Base-by-base conservation (phyloP, 2,888 invertebrate genomes). In the Agrochola macilenta region DNA sequence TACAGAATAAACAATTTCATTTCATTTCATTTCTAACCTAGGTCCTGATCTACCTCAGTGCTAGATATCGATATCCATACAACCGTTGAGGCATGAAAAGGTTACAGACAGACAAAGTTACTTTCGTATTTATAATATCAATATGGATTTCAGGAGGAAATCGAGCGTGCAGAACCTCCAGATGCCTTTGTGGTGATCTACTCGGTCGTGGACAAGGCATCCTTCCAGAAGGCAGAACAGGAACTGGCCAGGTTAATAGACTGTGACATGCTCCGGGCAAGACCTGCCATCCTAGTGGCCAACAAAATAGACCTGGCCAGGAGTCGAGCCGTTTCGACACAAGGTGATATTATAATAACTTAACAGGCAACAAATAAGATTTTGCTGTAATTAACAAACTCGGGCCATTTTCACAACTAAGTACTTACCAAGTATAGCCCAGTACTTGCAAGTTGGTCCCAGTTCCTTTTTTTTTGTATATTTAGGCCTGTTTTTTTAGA, bases 291-390 rank as follows among this genome's bases (percentile, higher is more conserved):
- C 82, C 96, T 99, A 74, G 99, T 99, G 35, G 99, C 98, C 72
- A 99, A 99, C 95, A 99, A 99, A 97, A 98, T 99, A 85, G 99
- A 99, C 96, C 97, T 99, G 91, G 99, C 99, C 54, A 97, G 99
- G 88, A 98, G 99, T 92, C 97, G 99, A 92, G 98, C 98, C 46
- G 98, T 99, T 68, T 98, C 98, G 12, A 98, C 98, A 46, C 99
- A 99, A 97, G 99, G 99, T 99, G 61, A 83, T 61, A 5, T 52
- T 52, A 52, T 8, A 52, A 14, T n/a, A 9, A 64, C 8, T n/a
- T n/a, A 9, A 39, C n/a, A n/a, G n/a, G 9, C n/a, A 17, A 39
- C 17, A 35, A 39, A n/a, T 64, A 64, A 64, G 17, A n/a, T 17
- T 64, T n/a, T 39, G 8, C 39, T 39, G 39, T 17, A 39, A 64